Percentiles rank a stretch among this genome's conserved stretches.
These are phyloP conservation scores for Neodiprion lecontei DNA, from an alignment of 1,140 invertebrate genomes.

Conservation along the genomic window DNA sequence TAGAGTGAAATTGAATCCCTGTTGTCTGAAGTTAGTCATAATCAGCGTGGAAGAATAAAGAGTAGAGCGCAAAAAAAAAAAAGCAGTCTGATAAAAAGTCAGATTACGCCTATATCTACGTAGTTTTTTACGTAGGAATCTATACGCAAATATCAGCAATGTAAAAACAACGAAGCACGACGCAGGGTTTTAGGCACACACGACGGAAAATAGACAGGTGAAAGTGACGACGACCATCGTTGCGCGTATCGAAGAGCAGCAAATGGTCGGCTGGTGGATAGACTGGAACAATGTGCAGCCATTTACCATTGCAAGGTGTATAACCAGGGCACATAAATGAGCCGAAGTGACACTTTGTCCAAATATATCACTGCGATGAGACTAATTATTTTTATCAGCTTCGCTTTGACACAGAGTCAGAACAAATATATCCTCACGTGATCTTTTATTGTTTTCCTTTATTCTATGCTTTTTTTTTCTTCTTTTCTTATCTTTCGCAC, in stretches of 20 bases:
- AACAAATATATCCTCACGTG: too few species aligned
- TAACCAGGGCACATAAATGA: background rate
- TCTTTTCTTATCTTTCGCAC: too few species aligned
- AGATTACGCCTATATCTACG: background rate
- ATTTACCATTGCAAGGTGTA: constrained; percentile 25
- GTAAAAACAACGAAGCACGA: background rate
- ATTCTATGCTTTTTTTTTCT: too few species aligned
- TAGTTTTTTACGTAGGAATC: background rate
- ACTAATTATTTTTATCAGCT: too few species aligned
- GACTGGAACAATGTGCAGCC: constrained; percentile 43
- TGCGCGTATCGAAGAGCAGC: background rate
- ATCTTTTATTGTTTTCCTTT: too few species aligned
- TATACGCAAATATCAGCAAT: background rate
- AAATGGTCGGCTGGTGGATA: constrained; percentile 27
- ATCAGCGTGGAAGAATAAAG: too few species aligned
- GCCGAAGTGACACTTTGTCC: constrained; percentile 33
- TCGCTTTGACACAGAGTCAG: too few species aligned
- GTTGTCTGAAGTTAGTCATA: background rate
- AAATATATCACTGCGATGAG: too few species aligned
- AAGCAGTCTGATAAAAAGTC: background rate
- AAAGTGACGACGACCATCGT: constrained; percentile 30
- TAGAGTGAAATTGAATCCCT: background rate
- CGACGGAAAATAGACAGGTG: constrained; percentile 27
- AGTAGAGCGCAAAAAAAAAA: too few species aligned
- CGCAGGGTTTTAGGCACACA: too few species aligned